These are phyloP conservation scores for Ahaetulla prasina DNA, from an alignment of 2,113 vertebrate genomes.

Conservation along the genomic window DNA sequence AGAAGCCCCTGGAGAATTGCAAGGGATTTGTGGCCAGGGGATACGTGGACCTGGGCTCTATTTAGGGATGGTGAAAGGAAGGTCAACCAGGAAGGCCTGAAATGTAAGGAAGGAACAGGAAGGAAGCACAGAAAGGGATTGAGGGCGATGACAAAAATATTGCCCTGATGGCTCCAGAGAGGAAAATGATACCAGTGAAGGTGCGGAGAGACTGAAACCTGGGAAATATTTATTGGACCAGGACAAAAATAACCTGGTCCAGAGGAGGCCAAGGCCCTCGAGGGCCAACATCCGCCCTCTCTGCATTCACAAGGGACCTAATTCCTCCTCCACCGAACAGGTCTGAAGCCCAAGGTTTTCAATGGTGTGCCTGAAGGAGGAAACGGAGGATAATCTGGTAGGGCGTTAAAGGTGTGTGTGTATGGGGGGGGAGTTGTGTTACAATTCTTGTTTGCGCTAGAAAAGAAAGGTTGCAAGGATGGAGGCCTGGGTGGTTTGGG, in stretches of 20 bases:
- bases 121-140: not conserved
- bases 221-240: slow-evolving; percentile 14
- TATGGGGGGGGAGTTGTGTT: not conserved
- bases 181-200: not conserved
- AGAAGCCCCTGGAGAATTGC: not conserved
- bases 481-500: not conserved
- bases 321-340: rapidly evolving
- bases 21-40: not conserved
- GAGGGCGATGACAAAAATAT: not conserved
- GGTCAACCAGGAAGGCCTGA: too few species aligned
- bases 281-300: not conserved
- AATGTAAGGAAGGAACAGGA: not conserved
- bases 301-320: not conserved
- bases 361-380: not conserved
- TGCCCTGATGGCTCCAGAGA: not conserved
- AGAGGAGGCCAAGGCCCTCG: not conserved
- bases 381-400: not conserved
- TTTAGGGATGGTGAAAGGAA: not conserved
- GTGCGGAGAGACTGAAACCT: slow-evolving; percentile 26
- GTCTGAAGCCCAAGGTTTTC: not conserved
- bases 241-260: slow-evolving; percentile 15
- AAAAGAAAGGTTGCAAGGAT: not conserved
- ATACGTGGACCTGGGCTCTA: not conserved
- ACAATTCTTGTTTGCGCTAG: not conserved
- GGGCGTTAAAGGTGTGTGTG: too few species aligned